Evolutionary conservation across 2,888 invertebrate species (phyloP), one percentile per base, ranked within the genome.

Genomic region (Neoitamus cyanurus): DNA sequence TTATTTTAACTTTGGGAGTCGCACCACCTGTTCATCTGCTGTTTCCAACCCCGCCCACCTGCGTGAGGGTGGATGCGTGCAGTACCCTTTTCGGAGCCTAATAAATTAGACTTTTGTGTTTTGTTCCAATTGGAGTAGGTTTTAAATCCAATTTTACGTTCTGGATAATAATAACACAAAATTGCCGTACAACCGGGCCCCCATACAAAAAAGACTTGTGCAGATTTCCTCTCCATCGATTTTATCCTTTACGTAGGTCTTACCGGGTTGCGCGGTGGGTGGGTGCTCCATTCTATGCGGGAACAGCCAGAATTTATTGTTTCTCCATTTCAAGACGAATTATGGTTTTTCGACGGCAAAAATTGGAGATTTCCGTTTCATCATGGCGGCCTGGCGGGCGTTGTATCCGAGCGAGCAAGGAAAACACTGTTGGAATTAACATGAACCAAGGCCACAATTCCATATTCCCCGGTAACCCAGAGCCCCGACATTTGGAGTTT

Each of bases 221-320:
- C 25, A 42, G 25, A 75, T 75, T 75, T 20, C 42, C 42, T 25
- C 36, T 37, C 42, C 11, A 75, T 75, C 42, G 75, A 42, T 75
- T 75, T 75, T 75, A 75, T 25, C 75, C 31, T 70, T 28, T 6
- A 2, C 20, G 25, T 20, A 48, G 48, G 58, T 58, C 25, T 15
- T 9, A 9, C 3, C 2, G 58, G 20, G 15, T 1, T 11, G 15
- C 5, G 25, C 3, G 25, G 0, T 6, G 58, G 58, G 9, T 58
- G 58, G 58, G 58, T 58, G 58, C 20, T 25, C 9, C 25, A 20
- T 20, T 48, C 15, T 7, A 25, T 58, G 7, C 25, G 28, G 75
- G 42, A 46, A 75, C 28, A 75, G 42, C 42, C 25, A 42, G 58
- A 58, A 75, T 75, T 75, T 75, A 75, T 75, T 42, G 42, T 75